A percentile compares a stretch with the other conserved stretches of the same genome.
These are phyloP conservation scores for Choreutis nemorana DNA, from an alignment of 2,888 invertebrate genomes.

Conservation along the genomic window DNA sequence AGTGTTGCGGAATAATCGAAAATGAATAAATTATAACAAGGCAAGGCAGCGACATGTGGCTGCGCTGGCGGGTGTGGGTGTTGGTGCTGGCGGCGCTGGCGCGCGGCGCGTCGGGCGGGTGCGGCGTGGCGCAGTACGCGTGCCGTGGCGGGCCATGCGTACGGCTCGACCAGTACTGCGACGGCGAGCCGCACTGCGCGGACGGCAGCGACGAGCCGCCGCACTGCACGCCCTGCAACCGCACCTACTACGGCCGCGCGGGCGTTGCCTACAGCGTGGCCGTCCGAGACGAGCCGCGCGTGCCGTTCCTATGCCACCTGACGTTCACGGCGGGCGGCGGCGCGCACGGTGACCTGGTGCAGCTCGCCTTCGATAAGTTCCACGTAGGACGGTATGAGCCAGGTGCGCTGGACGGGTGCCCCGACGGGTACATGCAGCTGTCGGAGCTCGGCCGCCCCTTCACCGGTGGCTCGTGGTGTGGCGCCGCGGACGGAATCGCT, in stretches of 20 bases:
- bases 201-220: slow-evolving; percentile 87
- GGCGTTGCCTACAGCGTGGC: slow-evolving; percentile 83
- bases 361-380: slow-evolving; percentile 89
- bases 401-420: slow-evolving; percentile 78
- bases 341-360: slow-evolving; percentile 88
- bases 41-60: slow-evolving; percentile 4
- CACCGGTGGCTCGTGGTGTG: slow-evolving; percentile 92
- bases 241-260: slow-evolving; percentile 89
- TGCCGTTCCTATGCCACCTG: slow-evolving; percentile 89
- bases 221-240: slow-evolving; percentile 85
- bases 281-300: slow-evolving; percentile 77
- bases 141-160: slow-evolving; percentile 78
- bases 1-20: no score
- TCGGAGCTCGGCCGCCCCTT: slow-evolving; percentile 87
- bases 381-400: slow-evolving; percentile 84
- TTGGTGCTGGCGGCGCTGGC: slow-evolving; percentile 32
- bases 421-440: slow-evolving; percentile 88
- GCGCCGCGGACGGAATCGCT: slow-evolving; percentile 79
- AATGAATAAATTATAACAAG: no score
- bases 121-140: slow-evolving; percentile 80
- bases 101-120: slow-evolving; percentile 58
- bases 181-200: slow-evolving; percentile 84
- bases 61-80: slow-evolving; percentile 12
- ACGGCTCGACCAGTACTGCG: slow-evolving; percentile 86
- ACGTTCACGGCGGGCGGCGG: slow-evolving; percentile 92